Conservation (phyloP, 2,113 vertebrate species). For the Cynocephalus volans region DNA sequence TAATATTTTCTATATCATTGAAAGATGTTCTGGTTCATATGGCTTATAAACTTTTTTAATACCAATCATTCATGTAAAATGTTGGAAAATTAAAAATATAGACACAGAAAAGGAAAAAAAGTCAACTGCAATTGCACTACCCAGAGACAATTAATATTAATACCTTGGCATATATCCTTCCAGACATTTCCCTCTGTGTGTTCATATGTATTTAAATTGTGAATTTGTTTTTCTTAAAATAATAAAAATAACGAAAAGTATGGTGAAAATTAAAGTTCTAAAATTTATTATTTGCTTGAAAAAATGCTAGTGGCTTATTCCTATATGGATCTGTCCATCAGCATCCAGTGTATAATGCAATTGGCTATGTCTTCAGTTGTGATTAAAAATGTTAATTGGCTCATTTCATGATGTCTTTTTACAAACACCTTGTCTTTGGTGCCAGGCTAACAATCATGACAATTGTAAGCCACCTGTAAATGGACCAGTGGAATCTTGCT, state of each 20-base stretch:
- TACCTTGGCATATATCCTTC: neutral
- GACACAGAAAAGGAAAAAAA: neutral
- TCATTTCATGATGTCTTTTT: conserved; percentile 12
- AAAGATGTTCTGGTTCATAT: neutral
- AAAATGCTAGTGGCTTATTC: neutral
- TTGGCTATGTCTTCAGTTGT: neutral
- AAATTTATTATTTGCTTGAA: conserved; percentile 18
- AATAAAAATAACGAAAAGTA: neutral
- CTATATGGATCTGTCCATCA: neutral
- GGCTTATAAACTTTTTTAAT: neutral
- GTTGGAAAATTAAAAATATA: neutral
- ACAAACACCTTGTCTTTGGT: conserved; percentile 10
- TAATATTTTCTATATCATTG: conserved; percentile 20
- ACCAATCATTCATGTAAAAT: neutral
- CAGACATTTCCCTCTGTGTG: neutral
- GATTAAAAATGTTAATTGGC: conserved; percentile 53
- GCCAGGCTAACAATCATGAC: neutral
- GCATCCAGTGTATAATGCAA: neutral
- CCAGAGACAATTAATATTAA: conserved; percentile 36
- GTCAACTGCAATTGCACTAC: neutral
- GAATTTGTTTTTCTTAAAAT: conserved; percentile 43
- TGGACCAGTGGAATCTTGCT: neutral
- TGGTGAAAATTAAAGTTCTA: conserved; percentile 12
- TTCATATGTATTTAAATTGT: neutral
- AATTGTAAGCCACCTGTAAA: conserved; percentile 21